These are phyloP conservation scores for Heteromurus nitidus DNA, from an alignment of 2,888 invertebrate species.

Conservation along the genomic window DNA sequence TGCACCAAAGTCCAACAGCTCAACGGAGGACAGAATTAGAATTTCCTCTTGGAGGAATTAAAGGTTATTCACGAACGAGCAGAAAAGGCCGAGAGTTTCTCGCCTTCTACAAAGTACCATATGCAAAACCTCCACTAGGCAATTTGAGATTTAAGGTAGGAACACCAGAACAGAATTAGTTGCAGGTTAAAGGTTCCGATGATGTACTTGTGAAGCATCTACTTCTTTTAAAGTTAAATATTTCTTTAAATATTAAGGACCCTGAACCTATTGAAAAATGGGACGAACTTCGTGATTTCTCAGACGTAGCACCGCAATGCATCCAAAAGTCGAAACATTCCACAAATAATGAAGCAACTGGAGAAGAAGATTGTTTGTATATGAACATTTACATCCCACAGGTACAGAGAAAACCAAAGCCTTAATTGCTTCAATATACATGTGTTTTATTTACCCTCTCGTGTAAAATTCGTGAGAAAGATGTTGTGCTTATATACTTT, in stretches of 20 bases:
- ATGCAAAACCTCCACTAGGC: conserved; percentile 60
- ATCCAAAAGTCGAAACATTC: conserved; percentile 63
- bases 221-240: too few relatives aligned
- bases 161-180: too few relatives aligned
- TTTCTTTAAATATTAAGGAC: conserved; percentile 40
- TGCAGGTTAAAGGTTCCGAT: too few relatives aligned
- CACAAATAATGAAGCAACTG: background rate
- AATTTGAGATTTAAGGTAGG: conserved; percentile 59
- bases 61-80: conserved; percentile 32
- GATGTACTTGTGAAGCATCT: too few relatives aligned
- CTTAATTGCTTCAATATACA: too few relatives aligned
- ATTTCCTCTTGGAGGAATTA: conserved; percentile 53
- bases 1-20: background rate
- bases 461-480: too few relatives aligned
- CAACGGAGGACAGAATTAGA: conserved; percentile 21
- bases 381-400: conserved; percentile 45
- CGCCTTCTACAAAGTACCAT: conserved; percentile 67
- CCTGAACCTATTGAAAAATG: conserved; percentile 56
- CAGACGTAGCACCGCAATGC: conserved; percentile 54
- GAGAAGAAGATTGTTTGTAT: conserved; percentile 62
- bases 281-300: conserved; percentile 50
- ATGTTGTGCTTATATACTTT: too few relatives aligned
- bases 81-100: conserved; percentile 55
- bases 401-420: too few relatives aligned
- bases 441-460: too few relatives aligned